phyloP scores from a whole-genome alignment of 2,888 invertebrate genomes.

The Pristionchus japonicus region DNA sequence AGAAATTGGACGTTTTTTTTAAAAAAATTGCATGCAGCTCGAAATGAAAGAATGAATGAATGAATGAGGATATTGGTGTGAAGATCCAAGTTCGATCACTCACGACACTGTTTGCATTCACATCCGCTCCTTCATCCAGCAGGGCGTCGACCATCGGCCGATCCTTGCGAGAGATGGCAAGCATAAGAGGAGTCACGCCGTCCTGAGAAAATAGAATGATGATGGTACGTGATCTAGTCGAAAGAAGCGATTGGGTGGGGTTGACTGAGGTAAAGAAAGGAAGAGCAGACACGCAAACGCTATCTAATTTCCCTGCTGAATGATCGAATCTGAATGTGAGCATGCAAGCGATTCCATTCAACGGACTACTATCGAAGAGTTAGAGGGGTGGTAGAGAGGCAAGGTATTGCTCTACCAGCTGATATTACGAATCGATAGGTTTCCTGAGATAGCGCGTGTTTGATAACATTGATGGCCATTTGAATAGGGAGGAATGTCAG shows the following conservation, averaged over 20 bases:
- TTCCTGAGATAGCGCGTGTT: neutral
- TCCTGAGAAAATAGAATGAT: slow-evolving; percentile 84
- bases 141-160: slow-evolving; percentile 88
- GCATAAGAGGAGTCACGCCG: slow-evolving; percentile 91
- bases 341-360: neutral
- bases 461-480: neutral
- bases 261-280: neutral
- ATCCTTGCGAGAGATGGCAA: slow-evolving; percentile 92
- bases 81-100: too few relatives aligned
- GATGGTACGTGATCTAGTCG: too few relatives aligned
- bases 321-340: neutral
- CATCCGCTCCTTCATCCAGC: slow-evolving; percentile 91
- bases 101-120: slow-evolving; percentile 86
- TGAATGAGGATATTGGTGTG: too few relatives aligned
- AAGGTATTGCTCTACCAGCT: too few relatives aligned
- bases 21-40: too few relatives aligned
- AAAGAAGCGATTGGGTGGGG: neutral
- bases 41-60: too few relatives aligned
- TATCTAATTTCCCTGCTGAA: neutral
- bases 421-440: neutral
- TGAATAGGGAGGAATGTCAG: neutral
- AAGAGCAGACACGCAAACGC: neutral
- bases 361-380: neutral
- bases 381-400: too few relatives aligned
- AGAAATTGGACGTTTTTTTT: too few relatives aligned